Evolutionary conservation across 2,888 invertebrate species (phyloP).

Genomic region (Drosophila atripex): DNA sequence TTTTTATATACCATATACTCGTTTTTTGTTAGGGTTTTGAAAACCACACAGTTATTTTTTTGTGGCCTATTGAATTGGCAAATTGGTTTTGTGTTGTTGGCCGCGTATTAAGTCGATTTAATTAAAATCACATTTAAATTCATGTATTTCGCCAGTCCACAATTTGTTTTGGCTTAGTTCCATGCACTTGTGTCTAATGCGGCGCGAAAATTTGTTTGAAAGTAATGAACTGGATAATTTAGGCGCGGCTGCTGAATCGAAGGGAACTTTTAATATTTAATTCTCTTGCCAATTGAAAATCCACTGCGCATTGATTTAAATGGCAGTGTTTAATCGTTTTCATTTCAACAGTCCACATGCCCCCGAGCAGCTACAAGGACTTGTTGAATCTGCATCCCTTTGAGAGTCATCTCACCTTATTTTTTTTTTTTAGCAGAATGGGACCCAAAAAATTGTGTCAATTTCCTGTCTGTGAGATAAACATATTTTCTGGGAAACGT

Average conservation of each 20-base stretch:
- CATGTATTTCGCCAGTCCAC: slow-evolving; percentile 18
- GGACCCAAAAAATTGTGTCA: slow-evolving; percentile 38
- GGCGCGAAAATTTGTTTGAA: slow-evolving; percentile 1
- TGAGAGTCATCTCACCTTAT: neutral
- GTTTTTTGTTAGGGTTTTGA: slow-evolving; percentile 12
- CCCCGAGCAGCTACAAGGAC: slow-evolving; percentile 18
- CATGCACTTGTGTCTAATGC: slow-evolving; percentile 17
- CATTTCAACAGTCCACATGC: slow-evolving; percentile 7
- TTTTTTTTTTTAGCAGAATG: neutral
- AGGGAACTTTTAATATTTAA: neutral
- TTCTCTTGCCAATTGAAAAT: neutral
- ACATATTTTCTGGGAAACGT: slow-evolving; percentile 33
- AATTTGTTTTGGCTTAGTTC: slow-evolving; percentile 19
- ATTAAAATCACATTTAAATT: slow-evolving; percentile 36
- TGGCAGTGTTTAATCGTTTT: slow-evolving; percentile 1
- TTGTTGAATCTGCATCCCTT: slow-evolving; percentile 54
- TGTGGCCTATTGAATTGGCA: slow-evolving; percentile 34
- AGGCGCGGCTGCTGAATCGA: slow-evolving; percentile 1
- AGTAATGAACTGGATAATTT: slow-evolving; percentile 32
- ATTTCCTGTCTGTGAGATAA: slow-evolving; percentile 49
- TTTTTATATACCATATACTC: slow-evolving; percentile 18
- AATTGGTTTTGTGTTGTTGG: slow-evolving; percentile 19
- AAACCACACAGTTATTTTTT: slow-evolving; percentile 13
- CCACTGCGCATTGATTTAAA: neutral
- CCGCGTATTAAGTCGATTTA: slow-evolving; percentile 23